phyloP scores from a whole-genome alignment of 2,113 vertebrate species.

The Eolophus roseicapilla region DNA sequence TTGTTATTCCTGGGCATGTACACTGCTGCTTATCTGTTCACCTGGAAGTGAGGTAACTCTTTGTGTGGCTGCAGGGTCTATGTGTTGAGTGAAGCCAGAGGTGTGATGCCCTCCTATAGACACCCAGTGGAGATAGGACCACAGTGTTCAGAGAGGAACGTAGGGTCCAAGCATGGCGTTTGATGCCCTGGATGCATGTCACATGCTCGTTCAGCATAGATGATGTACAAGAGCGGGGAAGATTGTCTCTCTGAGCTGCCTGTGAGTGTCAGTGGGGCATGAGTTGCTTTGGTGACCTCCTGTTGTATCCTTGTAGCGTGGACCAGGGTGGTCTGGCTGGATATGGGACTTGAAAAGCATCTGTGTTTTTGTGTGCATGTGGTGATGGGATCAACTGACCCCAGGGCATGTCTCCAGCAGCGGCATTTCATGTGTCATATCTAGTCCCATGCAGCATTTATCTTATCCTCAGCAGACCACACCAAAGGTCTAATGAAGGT shows the following conservation, averaged over 20 bases:
- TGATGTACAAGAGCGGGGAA: background rate
- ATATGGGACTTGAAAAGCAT: background rate
- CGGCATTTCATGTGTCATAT: background rate
- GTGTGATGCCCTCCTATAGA: background rate
- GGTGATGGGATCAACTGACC: background rate
- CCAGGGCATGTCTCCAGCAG: background rate
- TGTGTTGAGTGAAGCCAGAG: background rate
- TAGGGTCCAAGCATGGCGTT: background rate
- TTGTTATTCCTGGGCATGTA: background rate
- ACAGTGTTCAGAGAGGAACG: background rate
- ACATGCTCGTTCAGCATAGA: background rate
- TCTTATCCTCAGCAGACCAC: background rate
- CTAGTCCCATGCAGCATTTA: background rate
- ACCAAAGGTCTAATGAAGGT: background rate
- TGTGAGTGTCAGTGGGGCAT: background rate
- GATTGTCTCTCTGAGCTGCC: background rate
- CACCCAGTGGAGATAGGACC: background rate
- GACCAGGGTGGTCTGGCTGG: background rate
- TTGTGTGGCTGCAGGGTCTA: background rate
- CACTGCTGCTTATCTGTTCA: background rate
- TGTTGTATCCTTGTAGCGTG: fast-evolving
- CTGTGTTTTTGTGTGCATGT: background rate
- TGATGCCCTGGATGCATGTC: background rate
- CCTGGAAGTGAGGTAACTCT: background rate
- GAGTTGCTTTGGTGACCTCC: background rate